Base-by-base conservation (phyloP, 2,113 vertebrate genomes). In the Cochlearius cochlearius region DNA sequence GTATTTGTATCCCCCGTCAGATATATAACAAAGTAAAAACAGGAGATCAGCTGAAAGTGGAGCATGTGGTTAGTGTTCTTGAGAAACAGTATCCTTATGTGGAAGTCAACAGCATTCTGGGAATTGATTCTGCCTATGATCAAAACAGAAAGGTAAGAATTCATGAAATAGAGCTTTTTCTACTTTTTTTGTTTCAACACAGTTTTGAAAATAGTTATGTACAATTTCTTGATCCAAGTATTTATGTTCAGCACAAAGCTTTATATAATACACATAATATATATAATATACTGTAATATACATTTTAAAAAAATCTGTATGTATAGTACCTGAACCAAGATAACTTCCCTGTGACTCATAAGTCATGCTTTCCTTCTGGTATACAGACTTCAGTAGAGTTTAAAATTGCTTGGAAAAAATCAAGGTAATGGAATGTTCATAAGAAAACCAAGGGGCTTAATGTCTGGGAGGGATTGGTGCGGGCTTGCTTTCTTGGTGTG, bases 71-170 rank as follows among this genome's bases (percentile, higher is more conserved):
- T 73, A 98, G 98, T 72, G 98, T 99, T 64, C 97, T 99, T 88
- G 98, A 99, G 98, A 99, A 99, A 96, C 98, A 98, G 82, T 99
- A 99, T 90, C 99, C 99, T 1, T 99, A 99, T 4, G 98, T 99
- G 14, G 99, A 99, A 98, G 95, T 99, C 92, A 98, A 92, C 95
- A 99, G 99, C 86, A 94, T 99, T 94, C 98, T 99, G 86, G 99
- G 99, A 66, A 97, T 98, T 5, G 99, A 99, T 96, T 99, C 99
- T 93, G 98, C 94, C 76, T 99, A 99, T 29, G 99, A 99, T 97
- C 98, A 97, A 93, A 99, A 99, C 97, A 98, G 99, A 60, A 99
- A 99, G 99, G 99, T 99, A 98, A 98, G 89, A 50, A 49, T 39
- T 85, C 5, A 66, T 49, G 16, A 32, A 68, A n/a, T 12, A n/a